Evolutionary conservation across 1,140 invertebrate species (phyloP).

Genomic region (Brachionus sp.): DNA sequence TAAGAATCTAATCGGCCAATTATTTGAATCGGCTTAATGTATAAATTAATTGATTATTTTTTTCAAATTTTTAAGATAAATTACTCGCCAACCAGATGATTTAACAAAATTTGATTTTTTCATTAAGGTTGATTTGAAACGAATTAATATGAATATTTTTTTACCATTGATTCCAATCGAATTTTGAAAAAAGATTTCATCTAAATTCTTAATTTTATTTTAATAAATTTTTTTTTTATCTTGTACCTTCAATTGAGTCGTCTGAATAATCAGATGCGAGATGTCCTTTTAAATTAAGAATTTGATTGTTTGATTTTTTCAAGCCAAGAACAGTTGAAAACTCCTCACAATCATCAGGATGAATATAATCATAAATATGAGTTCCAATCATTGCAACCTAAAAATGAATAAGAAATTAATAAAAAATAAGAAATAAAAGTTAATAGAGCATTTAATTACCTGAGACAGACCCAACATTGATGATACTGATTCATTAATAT

Average conservation of each 20-base stretch:
- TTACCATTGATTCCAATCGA: neutral
- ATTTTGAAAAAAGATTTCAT: neutral
- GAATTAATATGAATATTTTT: neutral
- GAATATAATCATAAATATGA: slow-evolving; percentile 34
- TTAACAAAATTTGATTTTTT: slow-evolving; percentile 17
- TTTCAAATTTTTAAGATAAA: neutral
- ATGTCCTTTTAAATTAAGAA: neutral
- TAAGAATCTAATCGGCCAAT: neutral
- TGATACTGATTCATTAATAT: slow-evolving; percentile 38
- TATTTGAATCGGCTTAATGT: neutral
- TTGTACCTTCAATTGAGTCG: neutral
- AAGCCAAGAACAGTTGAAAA: neutral
- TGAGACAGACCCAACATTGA: slow-evolving; percentile 22
- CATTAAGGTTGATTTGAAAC: slow-evolving; percentile 15
- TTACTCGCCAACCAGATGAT: slow-evolving; percentile 15
- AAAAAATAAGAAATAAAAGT: neutral
- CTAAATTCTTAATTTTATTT: neutral
- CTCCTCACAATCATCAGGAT: slow-evolving; percentile 9
- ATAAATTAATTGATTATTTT: neutral
- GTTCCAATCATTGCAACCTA: slow-evolving; percentile 39
- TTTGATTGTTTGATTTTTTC: neutral
- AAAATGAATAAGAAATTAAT: neutral
- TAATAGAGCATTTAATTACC: neutral
- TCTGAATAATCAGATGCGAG: neutral
- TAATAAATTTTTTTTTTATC: neutral